phyloP scores from a whole-genome alignment of 2,888 invertebrate species.

The Nephrotoma appendiculata region DNA sequence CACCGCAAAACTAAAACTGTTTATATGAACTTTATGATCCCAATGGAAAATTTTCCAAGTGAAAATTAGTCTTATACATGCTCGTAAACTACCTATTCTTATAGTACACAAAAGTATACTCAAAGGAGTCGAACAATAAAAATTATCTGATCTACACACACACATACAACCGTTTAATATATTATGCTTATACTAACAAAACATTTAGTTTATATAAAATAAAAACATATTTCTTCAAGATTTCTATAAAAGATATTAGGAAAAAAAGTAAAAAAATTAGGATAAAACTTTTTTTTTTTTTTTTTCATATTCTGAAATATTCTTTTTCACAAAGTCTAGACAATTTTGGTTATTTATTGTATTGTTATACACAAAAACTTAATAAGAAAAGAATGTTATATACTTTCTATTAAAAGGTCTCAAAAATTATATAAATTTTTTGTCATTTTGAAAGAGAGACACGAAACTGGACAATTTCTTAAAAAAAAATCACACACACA shows the following conservation, averaged over 20 bases:
- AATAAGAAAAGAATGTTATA: background rate
- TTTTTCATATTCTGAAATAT: background rate
- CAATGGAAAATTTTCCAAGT: background rate
- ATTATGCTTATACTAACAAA: background rate
- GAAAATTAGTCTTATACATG: background rate
- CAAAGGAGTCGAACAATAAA: background rate
- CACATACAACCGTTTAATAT: background rate
- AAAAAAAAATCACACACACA: background rate
- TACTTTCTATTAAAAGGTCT: background rate
- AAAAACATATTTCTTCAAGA: background rate
- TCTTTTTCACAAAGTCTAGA: background rate
- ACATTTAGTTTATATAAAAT: background rate
- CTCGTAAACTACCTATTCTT: background rate
- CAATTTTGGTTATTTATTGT: background rate
- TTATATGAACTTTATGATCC: background rate
- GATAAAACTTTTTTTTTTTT: background rate
- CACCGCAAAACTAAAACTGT: background rate
- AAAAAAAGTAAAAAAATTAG: background rate
- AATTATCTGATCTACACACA: background rate
- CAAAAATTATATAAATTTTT: background rate
- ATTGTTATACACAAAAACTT: background rate
- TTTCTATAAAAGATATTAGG: background rate
- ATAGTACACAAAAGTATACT: background rate
- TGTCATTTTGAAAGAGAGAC: background rate
- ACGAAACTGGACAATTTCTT: background rate